Evolutionary conservation across 2,113 vertebrate species (phyloP).

Genomic region (Elephantulus edwardii): DNA sequence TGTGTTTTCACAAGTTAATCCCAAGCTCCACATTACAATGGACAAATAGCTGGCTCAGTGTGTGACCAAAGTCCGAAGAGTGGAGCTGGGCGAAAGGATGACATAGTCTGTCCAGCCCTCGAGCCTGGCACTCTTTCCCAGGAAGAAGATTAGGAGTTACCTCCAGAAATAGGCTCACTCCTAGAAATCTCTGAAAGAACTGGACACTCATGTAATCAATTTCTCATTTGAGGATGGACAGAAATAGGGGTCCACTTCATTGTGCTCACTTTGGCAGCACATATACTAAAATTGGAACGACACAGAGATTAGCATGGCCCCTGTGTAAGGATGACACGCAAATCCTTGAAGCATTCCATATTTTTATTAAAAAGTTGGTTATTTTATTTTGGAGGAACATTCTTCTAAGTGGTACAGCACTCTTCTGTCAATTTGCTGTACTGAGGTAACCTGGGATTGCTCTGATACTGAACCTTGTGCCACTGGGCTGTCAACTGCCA

Average conservation of each 20-base stretch:
- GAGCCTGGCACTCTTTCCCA: not conserved
- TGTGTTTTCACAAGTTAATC: conserved; percentile 1
- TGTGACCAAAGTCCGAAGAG: not conserved
- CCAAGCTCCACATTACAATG: not conserved
- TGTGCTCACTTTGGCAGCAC: too few species aligned
- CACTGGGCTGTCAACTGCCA: too few species aligned
- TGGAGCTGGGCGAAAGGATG: not conserved
- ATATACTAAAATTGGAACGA: too few species aligned
- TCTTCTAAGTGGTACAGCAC: too few species aligned
- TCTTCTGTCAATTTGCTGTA: too few species aligned
- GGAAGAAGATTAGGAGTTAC: not conserved
- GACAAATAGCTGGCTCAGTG: not conserved
- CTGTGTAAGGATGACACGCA: too few species aligned
- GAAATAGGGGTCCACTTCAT: not conserved
- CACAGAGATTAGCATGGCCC: too few species aligned
- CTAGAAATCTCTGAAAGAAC: not conserved
- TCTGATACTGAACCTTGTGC: too few species aligned
- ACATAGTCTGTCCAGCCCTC: not conserved
- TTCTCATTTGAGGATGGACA: not conserved
- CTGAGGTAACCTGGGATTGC: too few species aligned
- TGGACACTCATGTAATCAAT: not conserved
- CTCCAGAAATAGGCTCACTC: not conserved
- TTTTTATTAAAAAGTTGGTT: too few species aligned
- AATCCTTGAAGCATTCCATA: too few species aligned
- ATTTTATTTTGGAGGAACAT: too few species aligned